Evolutionary conservation across 2,797 vertebrate species (phyloP), one percentile per base, ranked within the genome.

Genomic region (Sebastes matsubarae): DNA sequence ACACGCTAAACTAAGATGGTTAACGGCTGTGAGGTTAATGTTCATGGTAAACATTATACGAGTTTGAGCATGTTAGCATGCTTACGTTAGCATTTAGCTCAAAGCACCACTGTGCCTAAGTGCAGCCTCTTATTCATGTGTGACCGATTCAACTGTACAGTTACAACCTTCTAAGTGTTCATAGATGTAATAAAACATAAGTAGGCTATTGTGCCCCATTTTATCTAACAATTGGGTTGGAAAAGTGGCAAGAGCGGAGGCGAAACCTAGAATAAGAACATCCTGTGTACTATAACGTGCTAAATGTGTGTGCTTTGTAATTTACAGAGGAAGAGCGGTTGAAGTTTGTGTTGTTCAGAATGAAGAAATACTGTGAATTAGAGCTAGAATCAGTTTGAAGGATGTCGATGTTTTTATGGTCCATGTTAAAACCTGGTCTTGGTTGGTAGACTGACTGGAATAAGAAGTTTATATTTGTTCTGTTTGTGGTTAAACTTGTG

Each of bases 271-370:
- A 81, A 46, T 79, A 81, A 32, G 64, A 77, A 22, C 52, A 75
- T 42, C 83, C 54, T 77, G 54, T 91, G 72, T 84, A 32, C 46
- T 77, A 52, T 91, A 22, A 75, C 10, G 70, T 91, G 59, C 34
- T 90, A 32, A 73, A 72, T 87, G 88, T 82, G 65, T 36, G 60
- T 80, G 72, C 38, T 68, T 73, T 82, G 70, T 72, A 25, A 61
- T 72, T 68, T 55, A 24, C 69, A 64, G 68, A 81, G 74, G 66
- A 67, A 72, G 30, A 27, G 34, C n/a, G 63, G n/a, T 42, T 57
- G 14, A 75, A 0, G 69, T 69, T 38, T 52, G 25, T 30, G 72
- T 72, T 70, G 68, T 80, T 81, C 32, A 65, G 46, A 36, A 42
- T 75, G 16, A 67, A 75, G 66, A 78, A 29, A 71, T 29, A 29